Evolutionary conservation across 2,888 invertebrate species (phyloP), one percentile per base, ranked within the genome.

Genomic region (Timema podura): DNA sequence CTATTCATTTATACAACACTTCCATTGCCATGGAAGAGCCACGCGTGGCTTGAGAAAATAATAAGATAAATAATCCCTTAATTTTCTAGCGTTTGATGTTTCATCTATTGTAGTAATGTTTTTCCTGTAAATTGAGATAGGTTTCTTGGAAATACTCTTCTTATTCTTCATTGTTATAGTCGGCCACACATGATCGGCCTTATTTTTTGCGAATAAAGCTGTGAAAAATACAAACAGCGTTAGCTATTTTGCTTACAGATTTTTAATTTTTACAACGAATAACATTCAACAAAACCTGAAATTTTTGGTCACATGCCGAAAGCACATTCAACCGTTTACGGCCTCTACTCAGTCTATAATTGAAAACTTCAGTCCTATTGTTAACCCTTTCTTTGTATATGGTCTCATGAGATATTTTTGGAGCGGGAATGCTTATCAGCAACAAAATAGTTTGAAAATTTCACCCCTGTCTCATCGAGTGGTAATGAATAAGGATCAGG

Each of bases 341-440:
- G 16, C 61, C 61, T 13, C 61, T 61, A 45, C 61, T 61, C 45
- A 61, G 5, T 61, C 61, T 61, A 45, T 61, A 16, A 61, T 61
- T 61, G 9, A 61, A 61, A 61, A 15, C 10, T 2, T 45, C 6
- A 16, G 30, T 15, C 45, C 7, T 9, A 45, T 61, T 45, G 61
- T 61, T 16, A 61, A 61, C 45, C 16, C 16, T 61, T 13, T 61
- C 45, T 61, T 61, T 61, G 61, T 30, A 30, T 61, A 61, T 44
- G 30, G 61, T 6, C 61, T 9, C 16, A 61, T n/a, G 30, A 61
- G 7, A 61, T 61, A 5, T 61, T 30, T 61, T 61, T 6, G 30
- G 45, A 15, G 16, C 8, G 61, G 15, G 45, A 61, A 61, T 13
- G 45, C 61, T 61, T 61, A 13, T 61, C 2, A 61, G 61, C 16